Percentiles rank a stretch among this genome's conserved stretches.
Conservation (phyloP, 2,888 invertebrate species). For the Sesia apiformis region DNA sequence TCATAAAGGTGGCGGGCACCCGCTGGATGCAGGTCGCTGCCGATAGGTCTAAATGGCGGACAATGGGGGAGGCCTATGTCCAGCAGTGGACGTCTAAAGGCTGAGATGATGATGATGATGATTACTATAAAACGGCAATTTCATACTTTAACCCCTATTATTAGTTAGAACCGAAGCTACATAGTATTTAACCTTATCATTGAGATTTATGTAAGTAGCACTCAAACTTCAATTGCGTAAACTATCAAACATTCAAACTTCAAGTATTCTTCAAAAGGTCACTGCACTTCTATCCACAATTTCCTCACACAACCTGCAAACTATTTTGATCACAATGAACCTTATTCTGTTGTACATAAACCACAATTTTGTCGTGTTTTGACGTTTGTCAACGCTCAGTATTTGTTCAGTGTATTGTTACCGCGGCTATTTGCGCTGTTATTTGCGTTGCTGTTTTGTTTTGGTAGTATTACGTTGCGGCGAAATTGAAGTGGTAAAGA, state of each 20-base stretch:
- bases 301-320: background rate
- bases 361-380: background rate
- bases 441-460: slow-evolving; percentile 19
- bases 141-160: too few species aligned
- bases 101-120: too few species aligned
- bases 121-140: too few species aligned
- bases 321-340: background rate
- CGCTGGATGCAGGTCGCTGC: too few species aligned
- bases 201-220: too few species aligned
- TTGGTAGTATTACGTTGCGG: slow-evolving; percentile 2
- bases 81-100: too few species aligned
- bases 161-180: too few species aligned
- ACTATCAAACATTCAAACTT: background rate
- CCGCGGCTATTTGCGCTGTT: slow-evolving; percentile 21
- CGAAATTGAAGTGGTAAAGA: slow-evolving; percentile 9
- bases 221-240: too few species aligned
- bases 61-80: too few species aligned
- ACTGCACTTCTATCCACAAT: background rate
- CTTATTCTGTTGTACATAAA: background rate
- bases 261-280: background rate
- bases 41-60: too few species aligned
- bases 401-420: slow-evolving; percentile 26
- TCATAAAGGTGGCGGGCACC: too few species aligned
- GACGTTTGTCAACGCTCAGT: slow-evolving; percentile 7
- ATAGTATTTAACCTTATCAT: too few species aligned